Percentiles rank a stretch among this genome's conserved stretches.
These are phyloP conservation scores for Phoxinus phoxinus DNA, from an alignment of 2,113 vertebrate species.

Conservation along the genomic window DNA sequence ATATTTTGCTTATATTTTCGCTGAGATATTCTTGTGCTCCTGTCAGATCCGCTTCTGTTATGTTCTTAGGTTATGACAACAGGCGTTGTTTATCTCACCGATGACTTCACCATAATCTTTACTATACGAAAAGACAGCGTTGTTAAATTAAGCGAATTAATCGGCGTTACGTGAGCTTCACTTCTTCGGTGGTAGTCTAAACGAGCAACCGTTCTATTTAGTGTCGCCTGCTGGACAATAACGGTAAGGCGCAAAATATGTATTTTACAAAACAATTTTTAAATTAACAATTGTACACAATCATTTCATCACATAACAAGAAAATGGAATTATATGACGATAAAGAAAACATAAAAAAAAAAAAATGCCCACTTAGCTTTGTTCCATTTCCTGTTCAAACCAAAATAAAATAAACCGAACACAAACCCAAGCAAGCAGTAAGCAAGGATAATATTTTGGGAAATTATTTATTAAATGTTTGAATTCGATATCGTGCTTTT, in stretches of 20 bases:
- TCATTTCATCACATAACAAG: background rate
- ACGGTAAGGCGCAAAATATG: background rate
- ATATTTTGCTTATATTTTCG: conserved; percentile 15
- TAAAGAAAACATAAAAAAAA: background rate
- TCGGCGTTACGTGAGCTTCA: background rate
- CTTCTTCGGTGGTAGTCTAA: background rate
- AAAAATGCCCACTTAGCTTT: background rate
- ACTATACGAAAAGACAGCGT: background rate
- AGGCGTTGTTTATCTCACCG: conserved; percentile 27
- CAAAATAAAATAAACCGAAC: background rate
- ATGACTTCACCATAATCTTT: background rate
- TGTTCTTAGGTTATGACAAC: background rate
- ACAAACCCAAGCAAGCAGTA: background rate
- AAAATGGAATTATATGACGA: background rate
- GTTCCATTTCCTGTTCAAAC: background rate
- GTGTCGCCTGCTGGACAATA: background rate
- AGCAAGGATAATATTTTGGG: background rate
- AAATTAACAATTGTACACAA: background rate
- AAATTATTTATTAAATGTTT: too few species aligned
- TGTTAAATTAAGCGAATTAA: conserved; percentile 27
- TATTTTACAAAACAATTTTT: background rate
- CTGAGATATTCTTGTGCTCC: background rate
- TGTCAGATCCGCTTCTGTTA: background rate
- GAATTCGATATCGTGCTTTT: background rate
- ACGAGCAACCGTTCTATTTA: background rate